Base-by-base conservation (phyloP, 2,888 invertebrate genomes). In the Cerceris rybyensis region DNA sequence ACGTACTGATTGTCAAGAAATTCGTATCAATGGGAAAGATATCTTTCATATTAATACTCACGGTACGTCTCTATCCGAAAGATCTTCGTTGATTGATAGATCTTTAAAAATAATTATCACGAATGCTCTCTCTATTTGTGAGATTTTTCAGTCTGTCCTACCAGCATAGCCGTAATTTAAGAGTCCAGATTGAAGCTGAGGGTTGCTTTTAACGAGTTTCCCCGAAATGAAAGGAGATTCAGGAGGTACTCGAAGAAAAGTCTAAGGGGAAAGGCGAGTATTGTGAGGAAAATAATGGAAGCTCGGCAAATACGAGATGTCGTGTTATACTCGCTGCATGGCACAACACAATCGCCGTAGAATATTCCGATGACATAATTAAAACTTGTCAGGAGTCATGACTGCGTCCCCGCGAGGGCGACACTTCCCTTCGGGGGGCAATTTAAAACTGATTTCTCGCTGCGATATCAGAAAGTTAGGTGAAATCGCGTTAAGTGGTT, bases 401-500 rank as follows among this genome's bases (percentile, higher is more conserved):
- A 74, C 57, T 74, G 59, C 61, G 17, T 46, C 43, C 41, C 52
- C 8, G 58, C 46, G 50, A 68, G 52, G 61, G 13, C 9, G 11
- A 16, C 39, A 52, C 64, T 63, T 54, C 17, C 67, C 61, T 49
- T 58, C 6, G 9, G 41, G 60, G 69, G 78, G 74, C 75, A 80
- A 80, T 85, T 82, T 85, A 82, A 75, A 84, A 74, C 73, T 73
- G 82, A 85, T 78, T 75, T 78, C 76, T 81, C 77, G 54, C 70
- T 67, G 74, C 73, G 80, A 83, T 86, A 85, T 83, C 84, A 81
- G 77, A 78, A 85, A 84, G 86, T 87, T 87, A 79, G 81, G 77
- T 80, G 78, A 83, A 83, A 86, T 81, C 78, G 80, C 83, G 87
- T 88, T 88, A 88, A 88, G 85, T 85, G 85, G 81, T 88, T 88